Evolutionary conservation across 2,888 invertebrate species (phyloP).

Genomic region (Noctua comes): DNA sequence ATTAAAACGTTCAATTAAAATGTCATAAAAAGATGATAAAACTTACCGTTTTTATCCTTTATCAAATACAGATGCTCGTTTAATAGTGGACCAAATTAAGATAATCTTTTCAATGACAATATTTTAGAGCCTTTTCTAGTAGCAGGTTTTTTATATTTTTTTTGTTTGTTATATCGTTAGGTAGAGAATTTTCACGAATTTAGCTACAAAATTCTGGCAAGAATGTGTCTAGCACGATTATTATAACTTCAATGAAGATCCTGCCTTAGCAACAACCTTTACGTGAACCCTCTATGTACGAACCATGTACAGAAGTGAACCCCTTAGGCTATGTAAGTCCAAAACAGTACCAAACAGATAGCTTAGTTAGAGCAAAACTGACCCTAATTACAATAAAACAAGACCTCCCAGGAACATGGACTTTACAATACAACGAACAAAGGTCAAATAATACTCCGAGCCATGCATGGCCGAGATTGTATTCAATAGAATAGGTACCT

Average conservation of each 20-base stretch:
- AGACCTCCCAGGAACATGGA: slow-evolving; percentile 66
- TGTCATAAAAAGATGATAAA: slow-evolving; percentile 49
- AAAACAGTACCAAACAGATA: slow-evolving; percentile 53
- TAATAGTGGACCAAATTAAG: slow-evolving; percentile 25
- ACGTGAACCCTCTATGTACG: background rate
- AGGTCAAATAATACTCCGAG: slow-evolving; percentile 61
- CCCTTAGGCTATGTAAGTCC: slow-evolving; percentile 45
- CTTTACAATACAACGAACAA: slow-evolving; percentile 54
- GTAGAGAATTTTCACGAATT: background rate
- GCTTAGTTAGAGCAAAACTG: slow-evolving; percentile 50
- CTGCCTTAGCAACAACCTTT: slow-evolving; percentile 17
- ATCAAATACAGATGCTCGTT: slow-evolving; percentile 33
- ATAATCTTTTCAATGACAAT: slow-evolving; percentile 8
- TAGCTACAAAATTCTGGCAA: accelerated
- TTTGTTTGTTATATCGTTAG: background rate
- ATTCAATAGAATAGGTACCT: slow-evolving; percentile 61
- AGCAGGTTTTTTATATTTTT: background rate
- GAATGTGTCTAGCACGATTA: background rate
- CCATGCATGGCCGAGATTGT: slow-evolving; percentile 61
- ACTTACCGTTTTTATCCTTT: slow-evolving; percentile 41
- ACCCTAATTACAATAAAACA: slow-evolving; percentile 65
- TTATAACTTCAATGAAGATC: slow-evolving; percentile 11
- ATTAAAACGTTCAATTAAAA: slow-evolving; percentile 63
- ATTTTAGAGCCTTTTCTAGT: background rate
- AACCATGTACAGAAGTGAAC: slow-evolving; percentile 7